These are phyloP conservation scores for Heliothis peltigera DNA, from an alignment of 2,888 invertebrate genomes.

Conservation along the genomic window DNA sequence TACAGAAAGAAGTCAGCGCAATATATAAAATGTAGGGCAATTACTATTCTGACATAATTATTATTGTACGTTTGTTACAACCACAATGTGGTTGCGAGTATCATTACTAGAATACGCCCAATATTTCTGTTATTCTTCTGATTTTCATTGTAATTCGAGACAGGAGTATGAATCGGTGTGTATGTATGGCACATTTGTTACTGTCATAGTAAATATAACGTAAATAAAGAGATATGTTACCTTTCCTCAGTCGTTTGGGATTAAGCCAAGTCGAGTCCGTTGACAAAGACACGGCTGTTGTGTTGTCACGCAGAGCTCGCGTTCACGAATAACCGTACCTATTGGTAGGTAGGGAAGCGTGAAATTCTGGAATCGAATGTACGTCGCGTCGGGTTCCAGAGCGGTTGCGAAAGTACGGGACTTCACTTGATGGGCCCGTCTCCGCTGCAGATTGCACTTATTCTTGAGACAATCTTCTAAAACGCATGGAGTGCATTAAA, in stretches of 20 bases:
- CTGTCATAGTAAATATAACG: constrained; percentile 78
- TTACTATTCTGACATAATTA: constrained; percentile 37
- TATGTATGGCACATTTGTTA: constrained; percentile 73
- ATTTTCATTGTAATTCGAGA: constrained; percentile 62
- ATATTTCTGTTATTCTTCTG: constrained; percentile 56
- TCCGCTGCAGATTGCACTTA: constrained; percentile 31
- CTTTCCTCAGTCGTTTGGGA: constrained; percentile 82
- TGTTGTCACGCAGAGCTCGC: constrained; percentile 75
- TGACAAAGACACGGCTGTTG: constrained; percentile 76
- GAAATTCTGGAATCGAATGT: constrained; percentile 70
- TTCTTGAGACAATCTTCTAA: constrained; percentile 9
- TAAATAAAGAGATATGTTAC: constrained; percentile 83
- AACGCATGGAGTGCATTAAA: background rate
- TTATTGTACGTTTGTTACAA: constrained; percentile 23
- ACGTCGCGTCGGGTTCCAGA: constrained; percentile 32
- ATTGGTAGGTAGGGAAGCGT: constrained; percentile 72
- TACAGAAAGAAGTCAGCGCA: constrained; percentile 36
- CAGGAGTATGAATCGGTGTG: constrained; percentile 56
- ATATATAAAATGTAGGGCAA: constrained; percentile 22
- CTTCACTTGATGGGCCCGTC: constrained; percentile 21
- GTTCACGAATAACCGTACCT: constrained; percentile 68
- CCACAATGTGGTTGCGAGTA: constrained; percentile 27
- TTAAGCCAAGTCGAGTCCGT: constrained; percentile 81
- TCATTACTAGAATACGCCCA: constrained; percentile 49
- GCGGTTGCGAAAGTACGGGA: constrained; percentile 21